Evolutionary conservation across 2,113 vertebrate species (phyloP).

Genomic region (Hepsetus odoe): DNA sequence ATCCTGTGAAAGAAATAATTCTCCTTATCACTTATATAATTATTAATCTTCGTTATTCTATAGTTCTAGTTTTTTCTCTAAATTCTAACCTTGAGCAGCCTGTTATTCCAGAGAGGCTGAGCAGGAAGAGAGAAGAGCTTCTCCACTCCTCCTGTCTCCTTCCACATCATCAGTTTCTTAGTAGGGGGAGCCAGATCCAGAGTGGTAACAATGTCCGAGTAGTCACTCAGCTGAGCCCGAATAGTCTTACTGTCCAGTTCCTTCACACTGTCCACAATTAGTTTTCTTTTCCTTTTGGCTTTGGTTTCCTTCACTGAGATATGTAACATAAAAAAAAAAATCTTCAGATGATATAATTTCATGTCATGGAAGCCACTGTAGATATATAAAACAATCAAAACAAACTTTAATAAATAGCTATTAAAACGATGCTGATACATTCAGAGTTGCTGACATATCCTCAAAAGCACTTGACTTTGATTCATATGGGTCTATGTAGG

Average conservation of each 20-base stretch:
- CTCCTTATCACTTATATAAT: conserved; percentile 12
- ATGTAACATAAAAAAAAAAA: neutral
- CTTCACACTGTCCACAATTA: conserved; percentile 98
- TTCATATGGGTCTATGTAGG: too few relatives aligned
- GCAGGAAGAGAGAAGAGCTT: conserved; percentile 97
- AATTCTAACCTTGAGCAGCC: conserved; percentile 89
- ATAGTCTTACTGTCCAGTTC: conserved; percentile 99
- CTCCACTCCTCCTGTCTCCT: conserved; percentile 97
- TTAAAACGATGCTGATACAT: neutral
- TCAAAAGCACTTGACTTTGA: neutral
- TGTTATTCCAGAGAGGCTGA: conserved; percentile 94
- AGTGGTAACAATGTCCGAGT: conserved; percentile 98
- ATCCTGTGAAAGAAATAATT: neutral
- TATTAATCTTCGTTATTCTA: neutral
- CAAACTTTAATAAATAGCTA: neutral
- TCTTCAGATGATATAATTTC: too few relatives aligned
- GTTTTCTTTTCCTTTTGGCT: conserved; percentile 97
- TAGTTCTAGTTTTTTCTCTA: neutral
- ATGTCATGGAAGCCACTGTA: too few relatives aligned
- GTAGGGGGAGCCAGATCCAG: conserved; percentile 96
- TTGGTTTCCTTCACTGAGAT: conserved; percentile 96
- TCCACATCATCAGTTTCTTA: conserved; percentile 99
- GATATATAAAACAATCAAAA: neutral
- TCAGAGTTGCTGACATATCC: neutral
- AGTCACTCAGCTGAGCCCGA: conserved; percentile 96